Base-by-base conservation (phyloP, 2,888 invertebrate genomes). In the Halictus ligatus region DNA sequence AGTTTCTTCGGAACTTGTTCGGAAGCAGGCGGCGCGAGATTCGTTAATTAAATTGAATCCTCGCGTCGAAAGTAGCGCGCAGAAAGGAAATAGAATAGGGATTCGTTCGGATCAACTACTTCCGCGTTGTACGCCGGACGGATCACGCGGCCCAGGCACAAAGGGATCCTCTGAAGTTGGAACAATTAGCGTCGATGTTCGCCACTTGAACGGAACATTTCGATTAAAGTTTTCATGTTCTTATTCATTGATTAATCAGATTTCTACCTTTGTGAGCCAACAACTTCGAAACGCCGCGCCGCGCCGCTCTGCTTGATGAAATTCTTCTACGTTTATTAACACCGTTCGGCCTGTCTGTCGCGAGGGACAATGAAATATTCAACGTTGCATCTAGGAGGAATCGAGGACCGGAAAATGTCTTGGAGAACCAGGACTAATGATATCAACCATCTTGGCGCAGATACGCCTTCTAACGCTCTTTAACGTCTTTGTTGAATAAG, bases 11-110 rank as follows among this genome's bases (percentile, higher is more conserved):
- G 13, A n/a, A 74, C 12, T 54, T 74, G 54, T 29, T 73, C 18
- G 12, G 21, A 29, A 21, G 5, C 50, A 54, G 50, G 50, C 35
- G 54, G 29, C 35, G 35, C 54, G 50, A 13, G 21, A 54, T 25
- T 54, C 35, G 74, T 54, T 74, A 74, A 74, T 74, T 35, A 74
- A 74, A 54, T 74, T 54, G 54, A 21, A 75, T 48, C 35, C 67
- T 40, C 40, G 21, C 35, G 35, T 69, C 69, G 69, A 12, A 69
- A 10, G 40, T 21, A 40, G 64, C 64, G 12, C 21, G 69, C 21
- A 21, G 40, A 12, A 69, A 69, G 40, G 40, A 35, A 35, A 5
- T 35, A 35, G 35, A 35, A 21, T 69, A 10, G 10, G 4, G 35
- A 40, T 69, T 40, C 40, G 21, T 69, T 69, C 10, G 40, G 21